Evolutionary conservation across 23 tunicate genomes (phyloP).

Genomic region (Halocynthia roretzi): DNA sequence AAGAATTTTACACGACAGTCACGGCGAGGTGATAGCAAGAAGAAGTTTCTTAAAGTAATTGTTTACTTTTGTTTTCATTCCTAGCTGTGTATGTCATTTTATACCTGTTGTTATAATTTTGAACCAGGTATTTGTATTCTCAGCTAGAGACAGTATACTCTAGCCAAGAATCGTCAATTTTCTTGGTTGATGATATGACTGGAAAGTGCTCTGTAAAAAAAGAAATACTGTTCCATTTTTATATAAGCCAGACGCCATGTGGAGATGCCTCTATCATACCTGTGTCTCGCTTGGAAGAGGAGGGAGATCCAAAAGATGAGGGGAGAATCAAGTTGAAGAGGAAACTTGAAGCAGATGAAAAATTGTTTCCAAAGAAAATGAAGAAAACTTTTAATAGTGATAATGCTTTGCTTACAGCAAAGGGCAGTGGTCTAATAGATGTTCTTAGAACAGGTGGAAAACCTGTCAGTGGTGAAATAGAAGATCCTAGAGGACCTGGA

Average conservation of each 20-base stretch:
- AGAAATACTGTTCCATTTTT: constrained; percentile 46
- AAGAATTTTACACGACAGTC: constrained; percentile 48
- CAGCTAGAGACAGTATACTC: constrained; percentile 1
- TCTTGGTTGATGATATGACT: neutral
- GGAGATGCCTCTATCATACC: constrained; percentile 65
- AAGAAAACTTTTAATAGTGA: neutral
- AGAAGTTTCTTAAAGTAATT: constrained; percentile 41
- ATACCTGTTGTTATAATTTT: neutral
- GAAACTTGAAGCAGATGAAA: neutral
- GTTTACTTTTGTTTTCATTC: neutral
- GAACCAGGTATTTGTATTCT: constrained; percentile 33
- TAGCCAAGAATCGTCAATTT: neutral
- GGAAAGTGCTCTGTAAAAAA: constrained; percentile 18
- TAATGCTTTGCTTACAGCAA: neutral
- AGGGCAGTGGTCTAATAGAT: neutral
- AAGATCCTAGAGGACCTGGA: constrained; percentile 31
- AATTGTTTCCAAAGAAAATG: neutral
- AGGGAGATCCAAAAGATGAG: neutral
- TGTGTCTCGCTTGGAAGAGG: neutral
- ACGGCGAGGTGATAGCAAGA: constrained; percentile 80
- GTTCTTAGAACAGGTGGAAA: constrained; percentile 81
- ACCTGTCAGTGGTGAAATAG: constrained; percentile 39
- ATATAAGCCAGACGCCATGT: constrained; percentile 48
- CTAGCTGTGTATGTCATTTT: neutral
- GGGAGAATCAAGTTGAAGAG: neutral